These are phyloP conservation scores for Pterostichus niger DNA, from an alignment of 2,888 invertebrate species.

Conservation along the genomic window DNA sequence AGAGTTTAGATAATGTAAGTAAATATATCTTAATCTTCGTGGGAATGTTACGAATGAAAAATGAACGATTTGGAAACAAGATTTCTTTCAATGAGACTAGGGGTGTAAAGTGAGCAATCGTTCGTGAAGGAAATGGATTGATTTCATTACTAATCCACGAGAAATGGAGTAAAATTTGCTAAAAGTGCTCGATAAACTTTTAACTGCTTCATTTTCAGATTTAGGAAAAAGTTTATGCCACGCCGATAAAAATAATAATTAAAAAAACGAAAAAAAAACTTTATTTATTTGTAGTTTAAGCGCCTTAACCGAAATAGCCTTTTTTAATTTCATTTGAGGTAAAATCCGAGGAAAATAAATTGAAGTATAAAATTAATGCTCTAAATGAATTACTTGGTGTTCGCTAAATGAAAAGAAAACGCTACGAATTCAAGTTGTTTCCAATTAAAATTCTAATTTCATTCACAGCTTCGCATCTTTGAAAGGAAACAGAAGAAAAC, in stretches of 20 bases:
- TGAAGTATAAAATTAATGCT: constrained; percentile 39
- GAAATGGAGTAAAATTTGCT: neutral
- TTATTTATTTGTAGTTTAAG: neutral
- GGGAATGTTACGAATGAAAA: constrained; percentile 5
- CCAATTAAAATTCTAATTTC: constrained; percentile 45
- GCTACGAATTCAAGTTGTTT: constrained; percentile 17
- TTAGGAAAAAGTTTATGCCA: neutral
- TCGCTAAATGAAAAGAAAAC: constrained; percentile 42
- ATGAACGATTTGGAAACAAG: constrained; percentile 11
- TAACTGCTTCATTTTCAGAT: neutral
- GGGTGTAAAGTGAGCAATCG: neutral
- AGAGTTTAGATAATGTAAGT: constrained; percentile 7
- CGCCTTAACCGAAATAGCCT: neutral
- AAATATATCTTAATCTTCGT: neutral
- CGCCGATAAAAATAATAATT: neutral
- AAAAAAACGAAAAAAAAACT: neutral
- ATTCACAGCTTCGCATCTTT: constrained; percentile 34
- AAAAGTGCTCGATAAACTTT: neutral
- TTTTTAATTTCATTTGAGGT: constrained; percentile 34
- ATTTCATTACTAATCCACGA: constrained; percentile 10
- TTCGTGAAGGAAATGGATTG: constrained; percentile 24
- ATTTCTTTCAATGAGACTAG: constrained; percentile 29
- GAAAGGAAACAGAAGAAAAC: neutral
- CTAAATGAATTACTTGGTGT: constrained; percentile 44
- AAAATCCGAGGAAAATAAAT: constrained; percentile 32